Conservation (phyloP, 2,113 vertebrate species). For the Delphinapterus leucas region DNA sequence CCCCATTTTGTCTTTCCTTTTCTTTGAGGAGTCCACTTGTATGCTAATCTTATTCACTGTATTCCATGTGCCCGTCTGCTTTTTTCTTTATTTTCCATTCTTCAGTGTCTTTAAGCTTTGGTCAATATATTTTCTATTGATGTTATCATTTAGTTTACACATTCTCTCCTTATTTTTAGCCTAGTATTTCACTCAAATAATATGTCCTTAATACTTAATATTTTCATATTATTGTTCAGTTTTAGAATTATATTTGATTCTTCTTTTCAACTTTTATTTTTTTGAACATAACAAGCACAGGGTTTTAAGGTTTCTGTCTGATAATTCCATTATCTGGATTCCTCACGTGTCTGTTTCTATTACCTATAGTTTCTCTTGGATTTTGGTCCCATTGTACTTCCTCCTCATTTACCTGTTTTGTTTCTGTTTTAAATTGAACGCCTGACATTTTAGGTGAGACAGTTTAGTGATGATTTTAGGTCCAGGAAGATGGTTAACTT, state of each 20-base stretch:
- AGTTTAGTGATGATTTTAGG: constrained; percentile 10
- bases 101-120: not conserved
- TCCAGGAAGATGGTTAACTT: not conserved
- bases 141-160: not conserved
- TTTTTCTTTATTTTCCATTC: not conserved
- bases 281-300: not conserved
- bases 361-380: not conserved
- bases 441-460: not conserved
- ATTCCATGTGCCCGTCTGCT: not conserved
- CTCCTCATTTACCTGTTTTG: not conserved
- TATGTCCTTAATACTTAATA: not conserved
- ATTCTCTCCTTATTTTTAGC: not conserved
- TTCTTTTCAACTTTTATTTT: not conserved
- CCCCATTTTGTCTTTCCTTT: not conserved
- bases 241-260: not conserved
- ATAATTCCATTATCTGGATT: not conserved
- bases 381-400: not conserved
- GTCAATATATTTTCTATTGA: not conserved
- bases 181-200: not conserved
- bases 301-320: not conserved
- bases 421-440: not conserved
- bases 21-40: not conserved
- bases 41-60: not conserved
- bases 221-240: not conserved
- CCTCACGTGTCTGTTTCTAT: not conserved